Evolutionary conservation across 2,797 vertebrate genomes (phyloP).

Genomic region (Trematomus bernacchii): DNA sequence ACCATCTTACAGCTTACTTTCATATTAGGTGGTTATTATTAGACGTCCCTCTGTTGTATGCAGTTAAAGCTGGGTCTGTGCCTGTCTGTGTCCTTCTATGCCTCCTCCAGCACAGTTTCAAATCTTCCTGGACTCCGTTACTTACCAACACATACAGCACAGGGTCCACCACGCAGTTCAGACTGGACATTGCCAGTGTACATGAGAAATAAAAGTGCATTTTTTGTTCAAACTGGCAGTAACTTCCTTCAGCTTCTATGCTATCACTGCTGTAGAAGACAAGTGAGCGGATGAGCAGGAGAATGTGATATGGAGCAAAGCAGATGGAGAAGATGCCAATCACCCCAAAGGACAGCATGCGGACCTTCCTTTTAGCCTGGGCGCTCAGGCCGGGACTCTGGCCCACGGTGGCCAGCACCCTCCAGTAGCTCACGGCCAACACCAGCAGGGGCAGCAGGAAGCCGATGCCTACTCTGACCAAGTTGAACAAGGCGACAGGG

Average conservation of each 20-base stretch:
- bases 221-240: constrained; percentile 78
- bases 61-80: constrained; percentile 5
- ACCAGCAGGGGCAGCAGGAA: constrained; percentile 83
- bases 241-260: accelerated
- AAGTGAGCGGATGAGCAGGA: constrained; percentile 80
- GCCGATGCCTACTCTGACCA: constrained; percentile 76
- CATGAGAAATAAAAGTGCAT: constrained; percentile 79
- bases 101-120: constrained; percentile 59
- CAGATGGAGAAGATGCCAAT: constrained; percentile 86
- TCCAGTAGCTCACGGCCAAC: constrained; percentile 81
- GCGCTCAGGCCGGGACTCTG: constrained; percentile 76
- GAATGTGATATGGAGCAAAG: constrained; percentile 86
- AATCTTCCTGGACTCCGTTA: constrained; percentile 76
- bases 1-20: constrained; percentile 11
- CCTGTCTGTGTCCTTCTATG: neutral
- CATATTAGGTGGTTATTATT: constrained; percentile 59
- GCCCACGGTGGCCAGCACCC: constrained; percentile 80
- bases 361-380: constrained; percentile 83
- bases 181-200: constrained; percentile 81
- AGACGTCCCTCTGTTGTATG: constrained; percentile 3
- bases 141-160: constrained; percentile 86
- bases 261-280: constrained; percentile 45
- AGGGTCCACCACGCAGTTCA: constrained; percentile 87
- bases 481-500: constrained; percentile 77
- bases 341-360: constrained; percentile 82